A percentile compares a stretch with the other conserved stretches of the same genome.
Evolutionary conservation across 2,888 invertebrate species (phyloP).

Genomic region (Troides oblongomaculatus): DNA sequence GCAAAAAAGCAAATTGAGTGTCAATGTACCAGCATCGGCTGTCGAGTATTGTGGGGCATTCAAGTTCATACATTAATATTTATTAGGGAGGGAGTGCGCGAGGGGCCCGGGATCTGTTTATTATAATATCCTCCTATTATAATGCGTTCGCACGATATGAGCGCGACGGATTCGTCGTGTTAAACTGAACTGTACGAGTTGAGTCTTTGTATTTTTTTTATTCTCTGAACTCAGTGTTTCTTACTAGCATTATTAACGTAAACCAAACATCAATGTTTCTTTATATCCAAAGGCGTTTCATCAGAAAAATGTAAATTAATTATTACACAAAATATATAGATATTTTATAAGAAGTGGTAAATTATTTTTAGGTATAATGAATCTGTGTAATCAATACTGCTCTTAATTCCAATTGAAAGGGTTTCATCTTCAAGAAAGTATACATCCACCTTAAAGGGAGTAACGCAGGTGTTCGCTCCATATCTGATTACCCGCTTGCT

Average conservation of each 20-base stretch:
- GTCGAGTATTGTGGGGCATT: constrained; percentile 62
- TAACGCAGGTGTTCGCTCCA: constrained; percentile 3
- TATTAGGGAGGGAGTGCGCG: constrained; percentile 66
- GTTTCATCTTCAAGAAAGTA: background rate
- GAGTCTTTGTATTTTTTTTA: constrained; percentile 7
- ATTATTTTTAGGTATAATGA: background rate
- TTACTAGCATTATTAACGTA: background rate
- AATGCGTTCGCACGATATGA: constrained; percentile 75
- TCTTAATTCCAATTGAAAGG: background rate
- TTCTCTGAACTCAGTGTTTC: background rate
- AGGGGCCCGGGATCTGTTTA: constrained; percentile 76
- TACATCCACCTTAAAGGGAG: background rate
- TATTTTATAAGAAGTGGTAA: constrained; percentile 15
- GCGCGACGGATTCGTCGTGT: constrained; percentile 57
- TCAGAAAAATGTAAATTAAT: background rate
- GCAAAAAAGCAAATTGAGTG: constrained; percentile 71
- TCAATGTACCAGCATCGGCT: constrained; percentile 77
- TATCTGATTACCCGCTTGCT: constrained; percentile 4
- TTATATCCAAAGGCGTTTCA: too few species aligned
- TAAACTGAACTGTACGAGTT: constrained; percentile 35
- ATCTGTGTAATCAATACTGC: constrained; percentile 1
- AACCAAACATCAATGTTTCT: too few species aligned
- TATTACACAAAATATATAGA: background rate
- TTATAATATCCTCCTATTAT: constrained; percentile 79
- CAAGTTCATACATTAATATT: constrained; percentile 78